Conservation (phyloP, 2,797 vertebrate species). For the Epinephelus malabaricus region DNA sequence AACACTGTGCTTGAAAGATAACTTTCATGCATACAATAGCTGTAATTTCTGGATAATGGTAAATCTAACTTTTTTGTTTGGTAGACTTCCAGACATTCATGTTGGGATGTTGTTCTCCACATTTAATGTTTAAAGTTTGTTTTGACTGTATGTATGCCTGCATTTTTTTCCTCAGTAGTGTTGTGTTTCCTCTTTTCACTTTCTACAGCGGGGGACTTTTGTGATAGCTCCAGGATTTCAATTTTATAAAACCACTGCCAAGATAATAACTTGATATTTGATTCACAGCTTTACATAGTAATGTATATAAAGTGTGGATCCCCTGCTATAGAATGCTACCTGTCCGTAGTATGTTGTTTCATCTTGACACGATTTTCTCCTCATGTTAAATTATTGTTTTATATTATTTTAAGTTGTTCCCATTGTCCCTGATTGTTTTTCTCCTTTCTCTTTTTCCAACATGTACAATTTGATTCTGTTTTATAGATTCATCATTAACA, state of each 20-base stretch:
- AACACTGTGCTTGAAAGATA: slow-evolving; percentile 40
- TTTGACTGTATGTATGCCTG: slow-evolving; percentile 10
- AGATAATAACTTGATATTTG: neutral
- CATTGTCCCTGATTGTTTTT: slow-evolving; percentile 1
- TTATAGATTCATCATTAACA: slow-evolving; percentile 6
- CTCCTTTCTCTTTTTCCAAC: neutral
- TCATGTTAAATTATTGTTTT: slow-evolving; percentile 18
- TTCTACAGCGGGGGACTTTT: slow-evolving; percentile 33
- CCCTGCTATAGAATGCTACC: slow-evolving; percentile 37
- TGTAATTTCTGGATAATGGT: neutral
- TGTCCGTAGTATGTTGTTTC: slow-evolving; percentile 1
- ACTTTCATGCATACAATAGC: slow-evolving; percentile 20
- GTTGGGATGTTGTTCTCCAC: neutral
- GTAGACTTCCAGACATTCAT: neutral
- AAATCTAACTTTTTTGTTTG: neutral
- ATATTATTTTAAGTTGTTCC: slow-evolving; percentile 10
- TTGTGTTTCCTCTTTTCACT: neutral
- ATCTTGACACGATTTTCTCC: slow-evolving; percentile 4
- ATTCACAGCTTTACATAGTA: neutral
- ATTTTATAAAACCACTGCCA: neutral
- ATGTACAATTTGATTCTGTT: neutral
- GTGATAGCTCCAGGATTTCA: neutral
- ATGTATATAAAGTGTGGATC: slow-evolving; percentile 1
- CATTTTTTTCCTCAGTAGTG: slow-evolving; percentile 1
- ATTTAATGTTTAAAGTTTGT: neutral